These are phyloP conservation scores for Andrena dorsata DNA, from an alignment of 2,888 invertebrate genomes.

Conservation along the genomic window DNA sequence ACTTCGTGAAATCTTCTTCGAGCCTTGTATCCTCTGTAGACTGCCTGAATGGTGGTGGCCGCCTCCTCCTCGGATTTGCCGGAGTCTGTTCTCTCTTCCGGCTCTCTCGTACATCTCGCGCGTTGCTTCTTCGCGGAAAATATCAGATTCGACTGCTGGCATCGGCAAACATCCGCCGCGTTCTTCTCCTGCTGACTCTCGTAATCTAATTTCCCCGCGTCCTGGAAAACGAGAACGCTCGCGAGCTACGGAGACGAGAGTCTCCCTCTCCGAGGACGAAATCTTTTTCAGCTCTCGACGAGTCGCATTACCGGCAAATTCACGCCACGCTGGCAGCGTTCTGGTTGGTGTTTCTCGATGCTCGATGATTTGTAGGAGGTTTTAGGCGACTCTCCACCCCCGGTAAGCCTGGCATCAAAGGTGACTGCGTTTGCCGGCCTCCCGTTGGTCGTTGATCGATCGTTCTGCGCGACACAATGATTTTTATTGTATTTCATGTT, in stretches of 20 bases:
- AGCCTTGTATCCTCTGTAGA: conserved; percentile 81
- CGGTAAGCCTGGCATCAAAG: conserved; percentile 64
- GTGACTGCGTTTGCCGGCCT: conserved; percentile 6
- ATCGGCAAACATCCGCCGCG: conserved; percentile 52
- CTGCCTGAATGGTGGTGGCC: conserved; percentile 82
- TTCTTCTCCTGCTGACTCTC: conserved; percentile 47
- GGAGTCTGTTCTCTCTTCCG: conserved; percentile 65
- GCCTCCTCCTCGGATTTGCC: conserved; percentile 80
- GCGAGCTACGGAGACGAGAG: conserved; percentile 13
- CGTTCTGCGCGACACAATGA: conserved; percentile 2
- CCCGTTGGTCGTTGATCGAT: conserved; percentile 17
- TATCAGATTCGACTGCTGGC: conserved; percentile 61
- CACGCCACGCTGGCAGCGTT: conserved; percentile 34
- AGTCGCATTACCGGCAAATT: conserved; percentile 37
- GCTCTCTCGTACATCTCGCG: conserved; percentile 39
- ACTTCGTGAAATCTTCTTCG: conserved; percentile 77
- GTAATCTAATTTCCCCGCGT: conserved; percentile 55
- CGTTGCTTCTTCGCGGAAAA: conserved; percentile 57
- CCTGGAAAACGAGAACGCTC: conserved; percentile 33
- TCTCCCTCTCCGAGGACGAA: conserved; percentile 20
- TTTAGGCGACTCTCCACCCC: conserved; percentile 55
- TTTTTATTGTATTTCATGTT: not conserved
- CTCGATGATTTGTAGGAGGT: conserved; percentile 11
- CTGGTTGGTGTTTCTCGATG: conserved; percentile 30
- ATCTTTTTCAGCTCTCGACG: conserved; percentile 6